Percentiles rank a stretch among this genome's conserved stretches.
Evolutionary conservation across 2,113 vertebrate species (phyloP).

Genomic region (Eubucco bourcierii): DNA sequence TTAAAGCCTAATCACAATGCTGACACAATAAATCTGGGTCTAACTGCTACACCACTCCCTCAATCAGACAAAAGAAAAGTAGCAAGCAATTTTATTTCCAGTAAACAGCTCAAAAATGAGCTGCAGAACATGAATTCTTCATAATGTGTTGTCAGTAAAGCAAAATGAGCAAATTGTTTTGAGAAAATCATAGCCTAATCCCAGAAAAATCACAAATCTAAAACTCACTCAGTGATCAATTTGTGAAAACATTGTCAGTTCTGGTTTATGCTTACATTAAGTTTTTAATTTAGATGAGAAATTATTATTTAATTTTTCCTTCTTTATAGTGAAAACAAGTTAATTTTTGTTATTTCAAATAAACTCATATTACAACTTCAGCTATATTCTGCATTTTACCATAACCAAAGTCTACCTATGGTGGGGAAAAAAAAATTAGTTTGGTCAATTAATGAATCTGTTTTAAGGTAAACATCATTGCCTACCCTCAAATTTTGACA

Average conservation of each 20-base stretch:
- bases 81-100: conserved; percentile 7
- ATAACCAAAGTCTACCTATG: conserved; percentile 5
- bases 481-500: background rate
- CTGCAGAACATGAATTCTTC: background rate
- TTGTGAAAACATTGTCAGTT: conserved; percentile 29
- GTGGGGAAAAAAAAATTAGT: background rate
- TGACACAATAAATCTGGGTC: background rate
- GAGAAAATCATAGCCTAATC: conserved; percentile 30
- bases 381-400: conserved; percentile 42
- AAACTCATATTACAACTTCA: background rate
- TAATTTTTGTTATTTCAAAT: conserved; percentile 5
- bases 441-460: conserved; percentile 36
- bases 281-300: background rate
- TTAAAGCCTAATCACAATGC: background rate
- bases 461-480: conserved; percentile 56
- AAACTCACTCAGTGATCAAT: conserved; percentile 15
- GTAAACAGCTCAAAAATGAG: conserved; percentile 22
- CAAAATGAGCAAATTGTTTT: background rate
- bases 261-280: conserved; percentile 9
- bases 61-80: background rate
- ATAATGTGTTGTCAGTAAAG: background rate
- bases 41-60: background rate
- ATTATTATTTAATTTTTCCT: background rate
- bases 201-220: conserved; percentile 2
- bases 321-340: conserved; percentile 7